Percentiles rank a stretch among this genome's conserved stretches.
These are phyloP conservation scores for Cataglyphis livida DNA, from an alignment of 2,888 invertebrate genomes.

Conservation along the genomic window DNA sequence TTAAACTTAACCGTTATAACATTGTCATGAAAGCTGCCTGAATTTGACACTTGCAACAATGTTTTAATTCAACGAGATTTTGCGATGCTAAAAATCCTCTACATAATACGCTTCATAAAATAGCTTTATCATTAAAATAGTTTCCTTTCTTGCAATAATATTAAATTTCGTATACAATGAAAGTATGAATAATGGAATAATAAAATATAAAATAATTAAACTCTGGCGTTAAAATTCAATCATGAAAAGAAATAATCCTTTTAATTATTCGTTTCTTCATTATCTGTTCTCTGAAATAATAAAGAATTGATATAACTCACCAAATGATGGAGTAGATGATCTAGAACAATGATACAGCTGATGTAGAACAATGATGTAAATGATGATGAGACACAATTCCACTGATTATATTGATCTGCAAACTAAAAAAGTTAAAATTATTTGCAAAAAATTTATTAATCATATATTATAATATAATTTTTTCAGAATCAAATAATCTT, in stretches of 20 bases:
- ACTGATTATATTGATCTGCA: not conserved
- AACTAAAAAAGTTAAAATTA: conserved; percentile 1
- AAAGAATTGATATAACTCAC: not conserved
- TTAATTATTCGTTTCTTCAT: not conserved
- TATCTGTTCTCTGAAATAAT: not conserved
- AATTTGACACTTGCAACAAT: conserved; percentile 13
- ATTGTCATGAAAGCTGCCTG: not conserved
- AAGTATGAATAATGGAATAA: conserved; percentile 30
- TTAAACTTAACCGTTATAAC: conserved; percentile 1
- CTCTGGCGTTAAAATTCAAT: not conserved
- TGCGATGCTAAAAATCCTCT: not conserved
- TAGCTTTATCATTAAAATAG: conserved; percentile 24
- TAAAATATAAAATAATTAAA: not conserved
- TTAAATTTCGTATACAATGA: conserved; percentile 5
- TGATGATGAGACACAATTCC: not conserved
- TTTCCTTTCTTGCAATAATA: conserved; percentile 40
- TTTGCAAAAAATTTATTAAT: not conserved
- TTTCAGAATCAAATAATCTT: not conserved
- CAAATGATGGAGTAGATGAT: not conserved
- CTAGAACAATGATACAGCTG: no score
- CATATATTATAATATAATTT: not conserved
- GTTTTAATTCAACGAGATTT: conserved; percentile 21
- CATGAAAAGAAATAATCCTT: not conserved
- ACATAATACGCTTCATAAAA: not conserved
- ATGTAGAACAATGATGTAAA: not conserved